Evolutionary conservation across 2,888 invertebrate species (phyloP).

Genomic region (Hoplodrina ambigua): DNA sequence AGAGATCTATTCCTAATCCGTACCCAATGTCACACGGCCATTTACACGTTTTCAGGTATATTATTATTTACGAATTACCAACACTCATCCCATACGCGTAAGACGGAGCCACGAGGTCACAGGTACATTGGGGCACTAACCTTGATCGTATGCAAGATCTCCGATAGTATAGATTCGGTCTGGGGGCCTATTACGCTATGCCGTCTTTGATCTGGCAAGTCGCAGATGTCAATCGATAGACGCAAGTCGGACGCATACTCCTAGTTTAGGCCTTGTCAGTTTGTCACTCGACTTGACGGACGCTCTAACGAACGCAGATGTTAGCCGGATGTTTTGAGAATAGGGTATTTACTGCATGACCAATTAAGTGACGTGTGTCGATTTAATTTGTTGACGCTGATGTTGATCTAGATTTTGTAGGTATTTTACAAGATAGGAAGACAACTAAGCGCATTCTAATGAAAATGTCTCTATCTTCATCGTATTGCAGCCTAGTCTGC

Average conservation of each 20-base stretch:
- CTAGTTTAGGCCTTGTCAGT: slow-evolving; percentile 75
- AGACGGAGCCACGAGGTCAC: slow-evolving; percentile 69
- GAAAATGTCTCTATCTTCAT: no score
- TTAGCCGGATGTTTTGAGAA: slow-evolving; percentile 73
- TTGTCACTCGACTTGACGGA: slow-evolving; percentile 70
- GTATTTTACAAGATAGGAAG: not conserved
- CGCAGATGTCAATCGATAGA: slow-evolving; percentile 70
- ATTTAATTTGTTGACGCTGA: not conserved
- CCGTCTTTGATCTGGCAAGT: slow-evolving; percentile 77
- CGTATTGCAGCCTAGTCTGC: no score
- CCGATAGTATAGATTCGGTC: slow-evolving; percentile 69
- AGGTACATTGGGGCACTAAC: slow-evolving; percentile 73
- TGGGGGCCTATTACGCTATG: slow-evolving; percentile 77
- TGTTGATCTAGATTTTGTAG: not conserved
- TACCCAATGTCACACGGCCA: slow-evolving; percentile 14
- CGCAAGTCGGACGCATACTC: slow-evolving; percentile 66
- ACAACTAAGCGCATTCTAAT: no score
- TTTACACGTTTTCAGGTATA: slow-evolving; percentile 17
- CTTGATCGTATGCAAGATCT: slow-evolving; percentile 74
- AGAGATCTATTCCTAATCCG: not conserved
- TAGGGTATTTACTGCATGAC: slow-evolving; percentile 58
- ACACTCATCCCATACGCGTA: slow-evolving; percentile 29
- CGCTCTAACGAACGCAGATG: slow-evolving; percentile 79
- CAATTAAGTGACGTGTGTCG: slow-evolving; percentile 33
- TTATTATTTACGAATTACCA: slow-evolving; percentile 26